Base-by-base conservation (phyloP, 2,888 invertebrate species). In the Limulus polyphemus region DNA sequence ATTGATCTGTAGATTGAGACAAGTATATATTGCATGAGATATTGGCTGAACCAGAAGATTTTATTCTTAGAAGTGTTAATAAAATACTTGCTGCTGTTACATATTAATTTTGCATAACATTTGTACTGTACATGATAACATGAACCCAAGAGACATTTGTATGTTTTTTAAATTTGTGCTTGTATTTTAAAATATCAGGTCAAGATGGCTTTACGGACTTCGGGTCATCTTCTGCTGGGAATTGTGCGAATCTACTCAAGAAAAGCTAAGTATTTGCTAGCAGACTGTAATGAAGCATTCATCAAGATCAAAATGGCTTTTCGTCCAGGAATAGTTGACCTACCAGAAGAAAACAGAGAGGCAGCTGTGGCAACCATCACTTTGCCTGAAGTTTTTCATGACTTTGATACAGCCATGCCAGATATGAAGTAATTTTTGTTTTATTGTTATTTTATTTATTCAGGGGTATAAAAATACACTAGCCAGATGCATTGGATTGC, bases 291-390 rank as follows among this genome's bases (percentile, higher is more conserved):
- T 87, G 99, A 99, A 78, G 99, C 99, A 0, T 99, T 99, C 77
- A 95, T 99, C 69, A 99, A 99, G 79, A 99, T 99, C 73, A 99
- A 98, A 84, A 95, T 98, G 92, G 98, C 98, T 51, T 99, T 99
- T 77, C 81, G 97, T 74, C 97, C 97, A 13, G 76, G 94, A 10
- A 92, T 93, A 87, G 92, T 94, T 13, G 98, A 99, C 78, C 79
- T 98, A 68, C 95, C 97, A 0, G 97, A 98, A 76, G 98, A 97
- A 72, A 93, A 95, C 75, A 80, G 95, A 69, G 97, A 98, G 77
- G 97, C 97, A 17, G 94, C 94, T 57, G 92, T 97, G 71, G 94
- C 92, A 76, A 94, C 97, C 54, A 98, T 98, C 70, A 98, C 97
- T 13, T 79, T 98, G 66, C 97, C 97, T 0, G 95, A 99, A 80